Base-by-base conservation (phyloP, 2,888 invertebrate species). In the Auanema sp. region DNA sequence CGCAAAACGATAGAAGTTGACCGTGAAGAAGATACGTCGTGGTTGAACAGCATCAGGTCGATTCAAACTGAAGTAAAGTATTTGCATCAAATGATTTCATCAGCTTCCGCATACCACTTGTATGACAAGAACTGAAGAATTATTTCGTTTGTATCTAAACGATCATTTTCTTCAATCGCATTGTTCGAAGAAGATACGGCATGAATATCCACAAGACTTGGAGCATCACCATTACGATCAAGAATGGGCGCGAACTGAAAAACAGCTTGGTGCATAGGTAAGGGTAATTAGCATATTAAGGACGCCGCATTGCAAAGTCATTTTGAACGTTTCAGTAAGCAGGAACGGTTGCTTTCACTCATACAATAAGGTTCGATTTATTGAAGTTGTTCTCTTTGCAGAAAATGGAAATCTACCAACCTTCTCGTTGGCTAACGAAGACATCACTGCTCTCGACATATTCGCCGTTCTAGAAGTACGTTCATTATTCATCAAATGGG, bases 1-100 rank as follows among this genome's bases (percentile, higher is more conserved):
- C 3, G 85, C 85, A 71, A 85, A 87, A 18, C 86, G 81, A 77
- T 86, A 87, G 76, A 87, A 87, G 72, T 86, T 85, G 74, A 87
- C 85, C 0, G 86, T 85, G 79, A 87, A 86, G 79, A 86, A 87
- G 10, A 86, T 80, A 5, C 44, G 25, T 16, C 83, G 82, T 3
- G 79, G 76, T 6, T 65, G 65, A 6, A 58, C 25, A 18, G 24
- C 6, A 11, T 59, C 51, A 24, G 24, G 18, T 21, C 23, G 49
- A 23, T 49, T 23, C 12, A 64, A 59, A 23, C 70, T 42, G 65
- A 52, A 58, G 53, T 33, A 12, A 51, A 33, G 3, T 18, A 33
- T 42, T 68, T 76, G 23, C 21, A 23, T 1, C 60, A 0, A 58
- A 49, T 47, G 2, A 66, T 40, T 50, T 62, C 59, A 42, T n/a